These are phyloP conservation scores for Arrhamphus sclerolepis DNA, from an alignment of 2,797 vertebrate genomes.

Conservation along the genomic window DNA sequence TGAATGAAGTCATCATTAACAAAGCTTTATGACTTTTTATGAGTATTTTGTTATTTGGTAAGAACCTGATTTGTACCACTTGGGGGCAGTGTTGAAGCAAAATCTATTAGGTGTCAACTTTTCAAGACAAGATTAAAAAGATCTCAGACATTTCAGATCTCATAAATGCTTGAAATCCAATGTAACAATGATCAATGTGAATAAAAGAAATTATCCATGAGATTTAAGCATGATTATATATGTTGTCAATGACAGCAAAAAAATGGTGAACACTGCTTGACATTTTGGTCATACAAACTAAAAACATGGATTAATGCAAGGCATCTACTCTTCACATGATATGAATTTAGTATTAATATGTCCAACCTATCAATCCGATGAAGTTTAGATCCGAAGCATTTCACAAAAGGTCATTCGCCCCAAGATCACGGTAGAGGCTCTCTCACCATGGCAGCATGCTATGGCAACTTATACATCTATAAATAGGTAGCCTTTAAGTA, in stretches of 20 bases:
- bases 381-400: too few species aligned
- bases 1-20: too few species aligned
- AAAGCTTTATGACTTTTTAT: too few species aligned
- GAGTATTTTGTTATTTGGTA: neutral
- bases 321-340: too few species aligned
- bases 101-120: slow-evolving; percentile 29
- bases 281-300: neutral
- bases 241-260: slow-evolving; percentile 19
- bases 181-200: slow-evolving; percentile 26
- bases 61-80: slow-evolving; percentile 54
- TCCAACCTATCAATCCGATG: too few species aligned
- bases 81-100: slow-evolving; percentile 80
- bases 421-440: too few species aligned
- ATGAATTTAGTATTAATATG: too few species aligned
- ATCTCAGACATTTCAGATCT: slow-evolving; percentile 20
- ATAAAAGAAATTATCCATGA: slow-evolving; percentile 27
- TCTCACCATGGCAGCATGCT: too few species aligned
- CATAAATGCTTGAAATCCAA: slow-evolving; percentile 35
- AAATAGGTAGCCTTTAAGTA: too few species aligned
- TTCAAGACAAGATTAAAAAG: slow-evolving; percentile 21
- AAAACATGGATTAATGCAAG: neutral
- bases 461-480: too few species aligned
- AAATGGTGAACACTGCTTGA: slow-evolving; percentile 9
- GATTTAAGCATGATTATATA: slow-evolving; percentile 38
- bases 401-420: too few species aligned